Evolutionary conservation across 2,797 vertebrate species (phyloP).

Genomic region (Bufotes viridis): DNA sequence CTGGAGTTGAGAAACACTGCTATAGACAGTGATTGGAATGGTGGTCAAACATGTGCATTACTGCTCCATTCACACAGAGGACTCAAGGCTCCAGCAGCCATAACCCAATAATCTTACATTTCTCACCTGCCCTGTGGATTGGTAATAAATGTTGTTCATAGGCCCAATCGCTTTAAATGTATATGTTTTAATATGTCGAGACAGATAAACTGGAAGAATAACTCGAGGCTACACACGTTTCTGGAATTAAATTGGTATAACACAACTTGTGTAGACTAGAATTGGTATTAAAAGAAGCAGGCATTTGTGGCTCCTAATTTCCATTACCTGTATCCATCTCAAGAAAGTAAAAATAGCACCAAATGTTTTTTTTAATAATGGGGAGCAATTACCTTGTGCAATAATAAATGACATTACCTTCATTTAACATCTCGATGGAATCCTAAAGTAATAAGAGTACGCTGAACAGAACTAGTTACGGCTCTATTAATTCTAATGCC

Average conservation of each 20-base stretch:
- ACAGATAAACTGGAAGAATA: not conserved
- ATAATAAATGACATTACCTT: slow-evolving; percentile 12
- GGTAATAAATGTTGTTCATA: too few species aligned
- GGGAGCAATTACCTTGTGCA: not conserved
- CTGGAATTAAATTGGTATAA: not conserved
- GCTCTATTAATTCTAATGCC: not conserved
- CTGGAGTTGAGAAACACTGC: too few species aligned
- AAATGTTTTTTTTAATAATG: not conserved
- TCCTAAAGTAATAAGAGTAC: slow-evolving; percentile 1
- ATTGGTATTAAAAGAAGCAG: not conserved
- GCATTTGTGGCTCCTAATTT: not conserved
- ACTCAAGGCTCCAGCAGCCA: too few species aligned
- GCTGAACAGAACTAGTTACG: not conserved
- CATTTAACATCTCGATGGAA: slow-evolving; percentile 3
- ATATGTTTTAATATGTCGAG: too few species aligned
- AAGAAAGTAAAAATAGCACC: not conserved
- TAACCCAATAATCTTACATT: too few species aligned
- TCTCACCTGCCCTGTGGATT: too few species aligned
- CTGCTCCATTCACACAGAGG: too few species aligned
- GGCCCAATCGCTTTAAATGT: too few species aligned
- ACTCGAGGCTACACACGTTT: not conserved
- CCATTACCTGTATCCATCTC: not conserved
- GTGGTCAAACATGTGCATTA: too few species aligned
- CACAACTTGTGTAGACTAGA: not conserved
- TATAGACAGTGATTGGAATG: too few species aligned